phyloP scores from a whole-genome alignment of 2,797 vertebrate genomes.

The Arctocebus calabarensis region DNA sequence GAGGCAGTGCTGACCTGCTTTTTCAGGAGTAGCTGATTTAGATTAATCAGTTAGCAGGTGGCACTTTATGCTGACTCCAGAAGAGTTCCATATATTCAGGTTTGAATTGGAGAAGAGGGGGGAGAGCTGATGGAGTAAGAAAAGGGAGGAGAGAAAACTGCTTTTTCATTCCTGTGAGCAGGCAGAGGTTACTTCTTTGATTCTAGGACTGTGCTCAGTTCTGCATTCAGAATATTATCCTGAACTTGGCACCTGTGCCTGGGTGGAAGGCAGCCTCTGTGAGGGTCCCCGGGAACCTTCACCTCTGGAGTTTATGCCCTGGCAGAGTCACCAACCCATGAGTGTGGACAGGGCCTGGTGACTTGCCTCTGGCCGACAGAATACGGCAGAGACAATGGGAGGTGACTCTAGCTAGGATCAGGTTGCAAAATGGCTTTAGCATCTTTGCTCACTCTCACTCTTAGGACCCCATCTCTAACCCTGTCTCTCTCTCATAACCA shows the following conservation, averaged over 20 bases:
- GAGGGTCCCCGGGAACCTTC: not conserved
- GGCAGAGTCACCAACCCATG: fast-evolving
- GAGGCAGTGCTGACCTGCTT: not conserved
- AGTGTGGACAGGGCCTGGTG: not conserved
- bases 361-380: fast-evolving
- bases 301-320: fast-evolving
- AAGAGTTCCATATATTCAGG: not conserved
- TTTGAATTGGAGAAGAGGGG: not conserved
- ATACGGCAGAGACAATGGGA: fast-evolving
- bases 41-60: not conserved
- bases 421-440: too few species aligned
- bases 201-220: fast-evolving
- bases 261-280: too few species aligned
- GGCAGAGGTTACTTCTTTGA: not conserved
- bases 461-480: not conserved
- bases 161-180: fast-evolving
- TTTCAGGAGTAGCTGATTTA: not conserved
- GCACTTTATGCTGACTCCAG: not conserved
- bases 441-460: too few species aligned
- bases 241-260: not conserved
- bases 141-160: not conserved
- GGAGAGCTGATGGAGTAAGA: not conserved
- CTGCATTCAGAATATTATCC: fast-evolving
- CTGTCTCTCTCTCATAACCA: not conserved
- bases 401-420: fast-evolving